phyloP scores from a whole-genome alignment of 2,113 vertebrate species.

The Corythaeola cristata region DNA sequence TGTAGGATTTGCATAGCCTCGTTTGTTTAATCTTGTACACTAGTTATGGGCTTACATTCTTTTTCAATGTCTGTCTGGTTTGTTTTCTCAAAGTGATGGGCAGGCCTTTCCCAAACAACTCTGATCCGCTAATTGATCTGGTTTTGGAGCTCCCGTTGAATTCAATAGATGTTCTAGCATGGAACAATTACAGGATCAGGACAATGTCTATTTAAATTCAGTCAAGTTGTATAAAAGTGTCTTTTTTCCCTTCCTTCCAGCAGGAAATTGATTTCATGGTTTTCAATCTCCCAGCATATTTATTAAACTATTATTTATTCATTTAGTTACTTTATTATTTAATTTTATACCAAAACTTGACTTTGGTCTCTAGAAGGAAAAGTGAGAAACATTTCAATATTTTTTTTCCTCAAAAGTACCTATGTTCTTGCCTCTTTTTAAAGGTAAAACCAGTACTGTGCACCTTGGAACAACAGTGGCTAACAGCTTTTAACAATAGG shows the following conservation, averaged over 20 bases:
- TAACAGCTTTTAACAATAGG: slow-evolving; percentile 61
- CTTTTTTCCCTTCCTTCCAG: neutral
- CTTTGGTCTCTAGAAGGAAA: slow-evolving; percentile 8
- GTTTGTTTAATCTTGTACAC: neutral
- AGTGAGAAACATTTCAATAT: neutral
- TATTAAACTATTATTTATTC: slow-evolving; percentile 33
- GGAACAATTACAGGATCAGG: slow-evolving; percentile 13
- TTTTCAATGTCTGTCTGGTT: neutral
- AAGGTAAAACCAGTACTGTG: neutral
- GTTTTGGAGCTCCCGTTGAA: slow-evolving; percentile 19
- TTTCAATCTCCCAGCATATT: slow-evolving; percentile 13
- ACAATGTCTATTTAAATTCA: slow-evolving; percentile 41
- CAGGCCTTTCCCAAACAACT: slow-evolving; percentile 40
- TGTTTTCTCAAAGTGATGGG: slow-evolving; percentile 31
- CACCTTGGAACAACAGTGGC: slow-evolving; percentile 23
- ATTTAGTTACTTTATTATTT: slow-evolving; percentile 14
- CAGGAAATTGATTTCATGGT: slow-evolving; percentile 53
- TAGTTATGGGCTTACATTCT: slow-evolving; percentile 12
- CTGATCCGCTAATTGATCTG: slow-evolving; percentile 56
- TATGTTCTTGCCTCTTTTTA: slow-evolving; percentile 2
- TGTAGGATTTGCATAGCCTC: slow-evolving; percentile 4
- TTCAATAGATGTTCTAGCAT: neutral
- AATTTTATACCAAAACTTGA: neutral
- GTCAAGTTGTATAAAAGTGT: neutral
- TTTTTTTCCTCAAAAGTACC: neutral